phyloP scores from a whole-genome alignment of 2,888 invertebrate genomes.

The Glyphotaelius pellucidus region DNA sequence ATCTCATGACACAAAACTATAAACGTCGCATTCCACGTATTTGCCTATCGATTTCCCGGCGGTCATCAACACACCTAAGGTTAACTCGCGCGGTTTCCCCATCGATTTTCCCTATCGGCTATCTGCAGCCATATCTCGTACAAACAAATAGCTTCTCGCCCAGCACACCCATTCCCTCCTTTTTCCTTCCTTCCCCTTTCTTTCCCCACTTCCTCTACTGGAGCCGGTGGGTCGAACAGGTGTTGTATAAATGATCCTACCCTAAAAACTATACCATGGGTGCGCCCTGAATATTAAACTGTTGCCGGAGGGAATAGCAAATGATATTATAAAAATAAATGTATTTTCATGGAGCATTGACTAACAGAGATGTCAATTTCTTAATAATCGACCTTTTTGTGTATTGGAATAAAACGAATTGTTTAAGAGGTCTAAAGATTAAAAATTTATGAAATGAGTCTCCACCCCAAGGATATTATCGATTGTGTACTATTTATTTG shows the following conservation, averaged over 20 bases:
- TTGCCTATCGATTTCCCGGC: background rate
- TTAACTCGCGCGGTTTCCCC: background rate
- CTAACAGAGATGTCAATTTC: background rate
- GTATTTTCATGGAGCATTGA: background rate
- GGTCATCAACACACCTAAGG: constrained; percentile 9
- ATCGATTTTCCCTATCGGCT: constrained; percentile 4
- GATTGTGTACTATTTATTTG: too few species aligned
- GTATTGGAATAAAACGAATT: background rate
- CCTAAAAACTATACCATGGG: background rate
- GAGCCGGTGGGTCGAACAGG: background rate
- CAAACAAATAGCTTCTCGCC: constrained; percentile 7
- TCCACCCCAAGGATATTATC: too few species aligned
- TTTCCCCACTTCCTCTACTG: background rate
- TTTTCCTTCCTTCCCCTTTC: background rate
- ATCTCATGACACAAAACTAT: background rate
- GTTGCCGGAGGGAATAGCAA: background rate
- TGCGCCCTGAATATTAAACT: background rate
- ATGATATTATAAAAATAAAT: background rate
- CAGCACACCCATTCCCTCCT: background rate
- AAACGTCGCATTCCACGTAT: background rate
- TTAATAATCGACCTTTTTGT: background rate
- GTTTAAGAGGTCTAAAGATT: too few species aligned
- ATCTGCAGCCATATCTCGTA: background rate
- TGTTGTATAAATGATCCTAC: background rate
- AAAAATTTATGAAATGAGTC: too few species aligned